Conservation (phyloP, 1,140 invertebrate genomes). For the Pseudomyrmex cubaensis region DNA sequence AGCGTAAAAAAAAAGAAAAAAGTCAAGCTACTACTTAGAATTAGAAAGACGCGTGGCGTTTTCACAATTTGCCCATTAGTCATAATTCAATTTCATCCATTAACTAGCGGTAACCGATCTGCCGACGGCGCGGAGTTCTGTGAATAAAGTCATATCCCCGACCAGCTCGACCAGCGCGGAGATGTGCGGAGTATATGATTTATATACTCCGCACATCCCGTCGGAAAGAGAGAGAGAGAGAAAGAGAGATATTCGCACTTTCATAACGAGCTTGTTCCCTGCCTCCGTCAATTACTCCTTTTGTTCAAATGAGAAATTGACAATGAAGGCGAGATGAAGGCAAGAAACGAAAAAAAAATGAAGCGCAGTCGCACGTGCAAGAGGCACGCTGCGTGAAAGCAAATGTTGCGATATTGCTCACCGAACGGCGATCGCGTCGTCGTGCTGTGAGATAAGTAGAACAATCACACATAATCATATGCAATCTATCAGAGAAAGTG, state of each 20-base stretch:
- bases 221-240: neutral
- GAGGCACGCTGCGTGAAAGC: conserved; percentile 47
- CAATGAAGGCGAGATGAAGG: neutral
- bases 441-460: conserved; percentile 65
- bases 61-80: neutral
- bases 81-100: neutral
- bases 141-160: conserved; percentile 34
- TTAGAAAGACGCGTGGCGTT: neutral
- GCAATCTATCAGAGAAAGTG: conserved; percentile 74
- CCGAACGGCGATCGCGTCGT: conserved; percentile 40
- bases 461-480: conserved; percentile 73
- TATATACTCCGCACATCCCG: conserved; percentile 32
- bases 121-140: neutral
- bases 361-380: neutral
- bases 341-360: neutral
- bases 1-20: neutral
- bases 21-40: no score
- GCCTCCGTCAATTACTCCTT: conserved; percentile 2
- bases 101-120: conserved; percentile 16
- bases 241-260: conserved; percentile 36
- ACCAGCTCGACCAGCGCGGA: neutral
- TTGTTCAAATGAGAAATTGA: conserved; percentile 55
- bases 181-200: no score
- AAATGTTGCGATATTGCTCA: conserved; percentile 27
- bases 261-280: conserved; percentile 35